phyloP scores from a whole-genome alignment of 2,797 vertebrate species.

The Rhodeus uyekii region DNA sequence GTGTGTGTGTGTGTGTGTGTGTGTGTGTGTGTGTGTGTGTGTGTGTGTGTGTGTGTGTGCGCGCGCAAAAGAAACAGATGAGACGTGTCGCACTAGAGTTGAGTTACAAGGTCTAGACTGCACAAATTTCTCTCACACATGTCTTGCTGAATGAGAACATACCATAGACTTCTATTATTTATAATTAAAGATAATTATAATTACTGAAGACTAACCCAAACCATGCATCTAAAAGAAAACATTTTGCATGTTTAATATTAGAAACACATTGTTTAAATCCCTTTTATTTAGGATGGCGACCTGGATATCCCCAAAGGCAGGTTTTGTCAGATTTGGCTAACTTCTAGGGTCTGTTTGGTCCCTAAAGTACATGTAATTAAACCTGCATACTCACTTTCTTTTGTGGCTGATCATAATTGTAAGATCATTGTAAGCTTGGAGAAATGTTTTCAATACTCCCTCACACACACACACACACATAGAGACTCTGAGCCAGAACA shows the following conservation, averaged over 20 bases:
- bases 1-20: too few relatives aligned
- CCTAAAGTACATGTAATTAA: slow-evolving; percentile 8
- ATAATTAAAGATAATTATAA: slow-evolving; percentile 18
- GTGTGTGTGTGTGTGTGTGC: background rate
- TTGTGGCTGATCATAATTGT: background rate
- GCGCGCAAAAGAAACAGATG: slow-evolving; percentile 10
- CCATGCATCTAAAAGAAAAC: background rate
- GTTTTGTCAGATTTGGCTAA: background rate
- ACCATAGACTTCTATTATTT: slow-evolving; percentile 12
- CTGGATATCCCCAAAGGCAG: slow-evolving; percentile 4
- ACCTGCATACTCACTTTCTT: background rate
- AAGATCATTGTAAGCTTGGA: background rate
- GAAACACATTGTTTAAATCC: slow-evolving; percentile 18
- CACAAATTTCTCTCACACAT: slow-evolving; percentile 13
- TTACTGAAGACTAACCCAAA: slow-evolving; percentile 1
- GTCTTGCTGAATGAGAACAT: slow-evolving; percentile 15
- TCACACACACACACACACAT: background rate
- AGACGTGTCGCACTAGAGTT: slow-evolving; percentile 46
- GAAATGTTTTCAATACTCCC: background rate
- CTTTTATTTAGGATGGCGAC: background rate
- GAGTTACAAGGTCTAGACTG: slow-evolving; percentile 53
- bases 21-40: background rate
- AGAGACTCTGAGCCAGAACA: slow-evolving; percentile 37
- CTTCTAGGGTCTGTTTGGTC: background rate
- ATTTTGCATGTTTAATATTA: slow-evolving; percentile 12